A percentile compares a stretch with the other conserved stretches of the same genome.
phyloP scores from a whole-genome alignment of 2,113 vertebrate species.

The Noturus placidus region DNA sequence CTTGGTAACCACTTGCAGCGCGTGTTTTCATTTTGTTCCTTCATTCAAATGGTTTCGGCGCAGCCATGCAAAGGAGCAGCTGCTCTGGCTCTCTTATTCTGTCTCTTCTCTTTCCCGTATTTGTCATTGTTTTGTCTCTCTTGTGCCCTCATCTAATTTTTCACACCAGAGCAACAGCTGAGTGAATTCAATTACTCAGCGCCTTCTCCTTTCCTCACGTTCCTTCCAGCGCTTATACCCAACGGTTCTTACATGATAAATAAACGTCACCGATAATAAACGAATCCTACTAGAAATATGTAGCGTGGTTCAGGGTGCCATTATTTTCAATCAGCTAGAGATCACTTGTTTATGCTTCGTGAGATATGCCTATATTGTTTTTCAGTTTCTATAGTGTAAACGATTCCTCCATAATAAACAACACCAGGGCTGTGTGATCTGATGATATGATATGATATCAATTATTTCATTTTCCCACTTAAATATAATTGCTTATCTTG shows the following conservation, averaged over 20 bases:
- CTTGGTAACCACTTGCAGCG: conserved; percentile 22
- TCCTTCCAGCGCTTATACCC: background rate
- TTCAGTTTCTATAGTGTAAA: background rate
- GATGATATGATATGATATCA: background rate
- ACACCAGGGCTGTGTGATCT: background rate
- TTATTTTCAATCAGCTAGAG: background rate
- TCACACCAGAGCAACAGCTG: conserved; percentile 19
- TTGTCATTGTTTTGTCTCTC: conserved; percentile 12
- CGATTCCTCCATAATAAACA: background rate
- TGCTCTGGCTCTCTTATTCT: conserved; percentile 48
- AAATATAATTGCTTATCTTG: background rate
- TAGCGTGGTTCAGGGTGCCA: background rate
- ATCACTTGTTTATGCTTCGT: background rate
- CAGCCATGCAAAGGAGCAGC: conserved; percentile 71
- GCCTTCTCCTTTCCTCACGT: background rate
- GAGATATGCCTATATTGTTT: background rate
- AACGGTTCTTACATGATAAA: background rate
- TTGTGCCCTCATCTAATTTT: conserved; percentile 10
- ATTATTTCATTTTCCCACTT: too few species aligned
- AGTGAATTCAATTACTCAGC: conserved; percentile 23
- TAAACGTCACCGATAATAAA: background rate
- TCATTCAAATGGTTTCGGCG: conserved; percentile 69
- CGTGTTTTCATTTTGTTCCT: conserved; percentile 65
- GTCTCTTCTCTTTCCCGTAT: background rate
- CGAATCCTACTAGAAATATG: background rate